A percentile compares a stretch with the other conserved stretches of the same genome.
These are phyloP conservation scores for Sinella curviseta DNA, from an alignment of 1,140 invertebrate species.

Conservation along the genomic window DNA sequence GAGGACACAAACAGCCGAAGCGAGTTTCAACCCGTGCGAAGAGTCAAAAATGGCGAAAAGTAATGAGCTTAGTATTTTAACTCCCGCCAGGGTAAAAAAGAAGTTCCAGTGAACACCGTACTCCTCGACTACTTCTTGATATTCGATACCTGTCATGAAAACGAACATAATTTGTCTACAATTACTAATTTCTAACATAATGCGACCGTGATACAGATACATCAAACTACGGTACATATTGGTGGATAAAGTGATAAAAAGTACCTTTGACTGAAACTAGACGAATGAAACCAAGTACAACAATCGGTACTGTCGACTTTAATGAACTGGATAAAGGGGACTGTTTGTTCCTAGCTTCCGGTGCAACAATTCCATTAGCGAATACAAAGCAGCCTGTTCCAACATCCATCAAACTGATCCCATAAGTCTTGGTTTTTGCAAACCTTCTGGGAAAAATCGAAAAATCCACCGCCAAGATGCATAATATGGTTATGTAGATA, in stretches of 20 bases:
- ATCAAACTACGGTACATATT: background rate
- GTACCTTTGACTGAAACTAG: slow-evolving; percentile 55
- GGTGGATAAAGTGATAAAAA: background rate
- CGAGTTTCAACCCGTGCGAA: slow-evolving; percentile 58
- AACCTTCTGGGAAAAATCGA: slow-evolving; percentile 76
- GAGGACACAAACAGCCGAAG: slow-evolving; percentile 60
- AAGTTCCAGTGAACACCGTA: slow-evolving; percentile 98
- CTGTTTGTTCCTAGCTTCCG: slow-evolving; percentile 55
- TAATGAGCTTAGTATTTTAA: slow-evolving; percentile 71
- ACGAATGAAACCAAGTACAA: slow-evolving; percentile 71
- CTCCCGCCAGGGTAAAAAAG: slow-evolving; percentile 84
- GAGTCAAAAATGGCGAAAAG: slow-evolving; percentile 59
- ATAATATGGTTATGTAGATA: slow-evolving; percentile 74
- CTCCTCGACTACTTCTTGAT: slow-evolving; percentile 83
- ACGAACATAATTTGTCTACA: slow-evolving; percentile 53
- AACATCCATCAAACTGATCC: slow-evolving; percentile 89
- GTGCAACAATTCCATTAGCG: slow-evolving; percentile 78
- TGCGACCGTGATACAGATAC: background rate
- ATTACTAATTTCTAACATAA: background rate
- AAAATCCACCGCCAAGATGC: slow-evolving; percentile 93
- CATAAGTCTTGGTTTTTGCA: slow-evolving; percentile 83
- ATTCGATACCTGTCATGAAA: slow-evolving; percentile 68
- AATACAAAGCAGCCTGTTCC: slow-evolving; percentile 88
- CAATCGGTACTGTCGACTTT: slow-evolving; percentile 57
- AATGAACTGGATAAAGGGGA: slow-evolving; percentile 47